phyloP scores from a whole-genome alignment of 2,888 invertebrate species.

The Agapetus fuscipes region DNA sequence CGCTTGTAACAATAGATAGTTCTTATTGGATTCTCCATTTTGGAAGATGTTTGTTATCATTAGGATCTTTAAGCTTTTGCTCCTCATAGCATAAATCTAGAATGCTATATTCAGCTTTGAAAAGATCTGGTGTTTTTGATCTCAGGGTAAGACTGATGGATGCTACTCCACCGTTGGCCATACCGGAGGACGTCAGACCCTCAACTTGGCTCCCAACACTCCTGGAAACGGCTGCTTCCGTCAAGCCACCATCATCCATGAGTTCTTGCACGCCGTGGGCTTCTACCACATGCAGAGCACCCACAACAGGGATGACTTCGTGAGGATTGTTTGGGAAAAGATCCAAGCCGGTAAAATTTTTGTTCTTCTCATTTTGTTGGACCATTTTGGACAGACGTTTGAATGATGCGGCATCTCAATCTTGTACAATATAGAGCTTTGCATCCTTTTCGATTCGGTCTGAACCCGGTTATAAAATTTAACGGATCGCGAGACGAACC shows the following conservation, averaged over 20 bases:
- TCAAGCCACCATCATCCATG: conserved; percentile 62
- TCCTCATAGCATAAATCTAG: no score
- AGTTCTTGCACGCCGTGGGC: conserved; percentile 69
- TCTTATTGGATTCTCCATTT: no score
- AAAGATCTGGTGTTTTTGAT: background rate
- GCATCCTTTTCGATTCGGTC: no score
- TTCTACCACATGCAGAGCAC: conserved; percentile 80
- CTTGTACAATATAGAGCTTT: no score
- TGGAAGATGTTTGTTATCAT: no score
- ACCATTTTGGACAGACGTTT: no score
- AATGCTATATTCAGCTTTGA: background rate
- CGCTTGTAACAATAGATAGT: no score
- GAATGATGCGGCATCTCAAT: background rate
- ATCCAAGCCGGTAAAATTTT: conserved; percentile 44
- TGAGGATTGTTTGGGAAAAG: conserved; percentile 51
- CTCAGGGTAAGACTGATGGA: conserved; percentile 64
- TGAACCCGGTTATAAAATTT: no score
- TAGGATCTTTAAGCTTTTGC: no score
- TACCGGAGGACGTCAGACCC: conserved; percentile 32
- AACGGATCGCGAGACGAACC: no score
- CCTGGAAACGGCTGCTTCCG: conserved; percentile 45
- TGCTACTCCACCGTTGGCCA: conserved; percentile 41
- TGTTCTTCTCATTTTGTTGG: conserved; percentile 18
- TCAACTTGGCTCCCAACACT: conserved; percentile 40
- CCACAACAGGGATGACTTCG: conserved; percentile 58